These are phyloP conservation scores for Onychomys torridus DNA, from an alignment of 2,797 vertebrate species.

Conservation along the genomic window DNA sequence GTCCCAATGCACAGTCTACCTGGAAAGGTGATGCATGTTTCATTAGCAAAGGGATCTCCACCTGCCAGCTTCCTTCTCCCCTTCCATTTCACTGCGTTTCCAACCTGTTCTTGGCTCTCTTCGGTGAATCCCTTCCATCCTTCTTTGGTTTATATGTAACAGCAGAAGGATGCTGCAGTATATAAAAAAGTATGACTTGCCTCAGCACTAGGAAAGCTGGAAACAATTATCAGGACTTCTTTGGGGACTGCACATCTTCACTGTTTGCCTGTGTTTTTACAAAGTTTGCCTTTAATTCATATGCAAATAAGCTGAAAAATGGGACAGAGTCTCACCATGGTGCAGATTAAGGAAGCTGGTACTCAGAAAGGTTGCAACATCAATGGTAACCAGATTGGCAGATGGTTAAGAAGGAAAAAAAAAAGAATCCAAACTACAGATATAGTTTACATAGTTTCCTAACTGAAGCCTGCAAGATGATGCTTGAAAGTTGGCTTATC, in stretches of 20 bases:
- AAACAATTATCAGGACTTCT: neutral
- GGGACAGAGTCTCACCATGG: neutral
- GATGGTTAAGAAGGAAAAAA: neutral
- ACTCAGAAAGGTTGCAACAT: neutral
- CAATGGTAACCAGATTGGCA: neutral
- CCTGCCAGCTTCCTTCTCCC: neutral
- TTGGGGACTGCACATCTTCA: neutral
- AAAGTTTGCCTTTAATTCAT: neutral
- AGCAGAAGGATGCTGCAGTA: neutral
- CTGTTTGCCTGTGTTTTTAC: neutral
- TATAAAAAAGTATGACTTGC: neutral
- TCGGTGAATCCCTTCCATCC: neutral
- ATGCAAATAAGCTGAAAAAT: neutral
- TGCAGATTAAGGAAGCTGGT: neutral
- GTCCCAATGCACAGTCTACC: neutral
- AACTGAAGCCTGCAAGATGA: neutral
- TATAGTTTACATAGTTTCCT: conserved; percentile 26
- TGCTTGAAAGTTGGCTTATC: conserved; percentile 9
- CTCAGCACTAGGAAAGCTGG: neutral
- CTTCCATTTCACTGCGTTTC: neutral
- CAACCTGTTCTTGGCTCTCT: neutral
- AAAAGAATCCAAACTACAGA: neutral
- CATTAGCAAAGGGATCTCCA: neutral
- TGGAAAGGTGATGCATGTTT: neutral
- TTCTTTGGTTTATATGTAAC: neutral